Percentiles rank a stretch among this genome's conserved stretches.
Conservation (phyloP, 2,797 vertebrate species). For the Pseudochirops cupreus region DNA sequence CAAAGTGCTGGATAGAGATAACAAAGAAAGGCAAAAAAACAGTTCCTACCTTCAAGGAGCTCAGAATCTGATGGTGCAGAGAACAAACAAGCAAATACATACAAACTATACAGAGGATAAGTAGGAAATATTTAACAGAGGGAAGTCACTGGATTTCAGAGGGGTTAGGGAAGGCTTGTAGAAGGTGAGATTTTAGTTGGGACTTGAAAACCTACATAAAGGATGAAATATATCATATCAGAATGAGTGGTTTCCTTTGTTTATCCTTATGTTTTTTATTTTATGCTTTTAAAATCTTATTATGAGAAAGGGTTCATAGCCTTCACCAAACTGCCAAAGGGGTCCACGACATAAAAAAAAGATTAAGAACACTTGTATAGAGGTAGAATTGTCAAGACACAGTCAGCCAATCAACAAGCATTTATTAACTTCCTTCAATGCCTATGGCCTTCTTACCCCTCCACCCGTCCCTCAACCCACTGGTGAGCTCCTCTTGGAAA, state of each 20-base stretch:
- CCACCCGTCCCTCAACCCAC: not conserved
- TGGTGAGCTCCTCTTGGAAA: no score
- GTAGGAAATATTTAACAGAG: not conserved
- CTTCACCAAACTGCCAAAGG: not conserved
- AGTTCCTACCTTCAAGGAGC: not conserved
- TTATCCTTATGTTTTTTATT: not conserved
- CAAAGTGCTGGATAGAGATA: not conserved
- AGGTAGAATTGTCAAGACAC: not conserved
- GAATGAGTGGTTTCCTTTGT: not conserved
- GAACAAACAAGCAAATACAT: not conserved
- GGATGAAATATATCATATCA: not conserved
- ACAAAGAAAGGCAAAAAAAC: not conserved
- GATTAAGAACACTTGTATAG: not conserved
- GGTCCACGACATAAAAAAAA: not conserved
- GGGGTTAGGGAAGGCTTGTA: not conserved
- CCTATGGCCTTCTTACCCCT: no score
- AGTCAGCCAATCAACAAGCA: not conserved
- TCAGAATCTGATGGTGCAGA: not conserved
- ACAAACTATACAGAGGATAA: not conserved
- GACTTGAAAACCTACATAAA: not conserved
- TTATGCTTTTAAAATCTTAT: not conserved
- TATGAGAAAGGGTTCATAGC: not conserved
- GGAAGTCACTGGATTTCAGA: not conserved
- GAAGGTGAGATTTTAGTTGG: not conserved
- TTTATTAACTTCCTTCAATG: no score